Evolutionary conservation across 2,888 invertebrate genomes (phyloP), one percentile per base, ranked within the genome.

Genomic region (Eudemis profundana): DNA sequence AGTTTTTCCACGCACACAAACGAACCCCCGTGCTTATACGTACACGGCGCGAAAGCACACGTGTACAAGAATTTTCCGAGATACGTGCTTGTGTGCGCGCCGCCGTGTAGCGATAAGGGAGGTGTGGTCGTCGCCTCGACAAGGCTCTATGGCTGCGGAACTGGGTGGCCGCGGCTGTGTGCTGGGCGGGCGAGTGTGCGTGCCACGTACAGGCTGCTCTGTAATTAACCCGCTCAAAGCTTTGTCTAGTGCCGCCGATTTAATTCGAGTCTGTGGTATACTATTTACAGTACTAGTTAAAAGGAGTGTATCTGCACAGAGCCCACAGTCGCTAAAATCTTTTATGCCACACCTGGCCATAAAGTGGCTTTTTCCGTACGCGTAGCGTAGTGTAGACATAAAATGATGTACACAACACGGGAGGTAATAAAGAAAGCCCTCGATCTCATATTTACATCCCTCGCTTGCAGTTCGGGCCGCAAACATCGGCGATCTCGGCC

Each of bases 1-100:
- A 89, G 81, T 87, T 89, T 89, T 85, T 79, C 76, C 77, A 77
- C 85, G 67, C 82, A 84, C 86, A 89, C 90, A 47, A n/a, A 0
- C 4, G 66, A 44, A 68, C 10, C 5, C 3, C 42, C n/a, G 64
- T 70, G 67, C 68, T 23, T 60, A 69, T 82, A 53, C 29, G 50
- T 54, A 81, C 79, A 72, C 70, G 82, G 79, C 81, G 82, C 73
- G 69, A 60, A 72, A 74, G 69, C 80, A 76, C 75, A 83, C 80
- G 59, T 2, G 4, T n/a, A 29, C 4, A 68, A 36, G 42, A 70
- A 74, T 81, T 84, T 83, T 78, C 77, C 83, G 79, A 77, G 77
- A 73, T 60, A 40, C 70, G 67, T 62, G 53, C 0, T 0, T 75
- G 90, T 89, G 84, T 84, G 83, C 38, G 86, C 83, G 90, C 86